Percentiles rank a stretch among this genome's conserved stretches.
These are phyloP conservation scores for Dunckerocampus dactyliophorus DNA, from an alignment of 2,113 vertebrate genomes.

Conservation along the genomic window DNA sequence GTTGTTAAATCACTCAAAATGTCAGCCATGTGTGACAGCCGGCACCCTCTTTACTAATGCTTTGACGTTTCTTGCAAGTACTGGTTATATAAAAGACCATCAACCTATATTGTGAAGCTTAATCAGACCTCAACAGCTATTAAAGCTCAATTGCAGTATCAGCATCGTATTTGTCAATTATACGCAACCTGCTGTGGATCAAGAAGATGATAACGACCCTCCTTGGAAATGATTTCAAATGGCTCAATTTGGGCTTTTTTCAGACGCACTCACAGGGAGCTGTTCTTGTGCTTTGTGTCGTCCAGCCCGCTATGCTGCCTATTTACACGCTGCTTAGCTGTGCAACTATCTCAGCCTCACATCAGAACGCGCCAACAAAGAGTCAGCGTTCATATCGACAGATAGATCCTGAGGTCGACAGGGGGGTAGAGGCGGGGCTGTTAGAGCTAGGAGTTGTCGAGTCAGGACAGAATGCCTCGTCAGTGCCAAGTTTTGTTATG, in stretches of 20 bases:
- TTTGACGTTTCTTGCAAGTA: conserved; percentile 31
- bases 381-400: conserved; percentile 57
- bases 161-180: conserved; percentile 71
- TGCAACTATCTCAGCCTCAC: conserved; percentile 65
- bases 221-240: conserved; percentile 56
- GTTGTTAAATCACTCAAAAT: conserved; percentile 11
- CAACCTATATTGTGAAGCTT: conserved; percentile 64
- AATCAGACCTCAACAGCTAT: conserved; percentile 69
- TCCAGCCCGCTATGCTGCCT: conserved; percentile 42
- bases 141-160: conserved; percentile 76
- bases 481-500: conserved; percentile 74
- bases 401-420: conserved; percentile 44
- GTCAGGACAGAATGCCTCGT: conserved; percentile 50
- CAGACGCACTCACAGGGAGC: conserved; percentile 60
- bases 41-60: conserved; percentile 52
- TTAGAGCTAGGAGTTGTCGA: conserved; percentile 54
- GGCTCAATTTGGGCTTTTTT: conserved; percentile 68
- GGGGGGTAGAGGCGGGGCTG: conserved; percentile 16
- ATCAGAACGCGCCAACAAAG: conserved; percentile 69
- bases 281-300: conserved; percentile 43
- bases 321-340: conserved; percentile 41
- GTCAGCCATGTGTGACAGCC: conserved; percentile 53
- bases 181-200: conserved; percentile 66
- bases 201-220: conserved; percentile 65
- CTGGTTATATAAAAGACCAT: conserved; percentile 53